Percentiles rank a stretch among this genome's conserved stretches.
Evolutionary conservation across 2,113 vertebrate species (phyloP).

Genomic region (Sturnus vulgaris): DNA sequence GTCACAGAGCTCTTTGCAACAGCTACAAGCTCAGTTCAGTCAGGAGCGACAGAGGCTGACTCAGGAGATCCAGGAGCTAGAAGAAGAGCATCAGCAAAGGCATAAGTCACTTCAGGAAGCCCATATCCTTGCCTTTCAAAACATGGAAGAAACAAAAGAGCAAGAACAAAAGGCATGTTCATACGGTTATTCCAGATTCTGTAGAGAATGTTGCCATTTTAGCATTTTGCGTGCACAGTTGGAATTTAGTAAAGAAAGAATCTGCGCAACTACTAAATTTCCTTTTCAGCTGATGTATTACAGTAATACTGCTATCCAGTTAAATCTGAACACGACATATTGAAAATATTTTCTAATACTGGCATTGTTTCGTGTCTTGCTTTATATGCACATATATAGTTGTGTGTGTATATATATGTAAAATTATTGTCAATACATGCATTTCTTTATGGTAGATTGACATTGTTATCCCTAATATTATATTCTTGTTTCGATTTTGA

Average conservation of each 20-base stretch:
- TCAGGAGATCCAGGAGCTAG: conserved; percentile 91
- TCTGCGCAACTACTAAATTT: not conserved
- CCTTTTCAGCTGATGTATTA: not conserved
- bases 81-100: conserved; percentile 90
- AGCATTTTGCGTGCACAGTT: not conserved
- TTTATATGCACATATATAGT: not conserved
- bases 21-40: conserved; percentile 93
- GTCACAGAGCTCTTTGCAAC: conserved; percentile 94
- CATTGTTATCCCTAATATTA: not conserved
- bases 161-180: conserved; percentile 86
- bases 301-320: not conserved
- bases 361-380: not conserved
- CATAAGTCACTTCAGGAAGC: conserved; percentile 90
- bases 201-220: not conserved
- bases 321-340: not conserved
- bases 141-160: conserved; percentile 88
- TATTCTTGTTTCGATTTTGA: not conserved
- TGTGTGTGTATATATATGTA: not conserved
- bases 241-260: not conserved
- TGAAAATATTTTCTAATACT: not conserved
- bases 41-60: conserved; percentile 93
- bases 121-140: conserved; percentile 88
- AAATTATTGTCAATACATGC: not conserved
- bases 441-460: not conserved
- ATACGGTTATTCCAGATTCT: not conserved